These are phyloP conservation scores for Larimichthys crocea DNA, from an alignment of 2,113 vertebrate genomes.

Conservation along the genomic window DNA sequence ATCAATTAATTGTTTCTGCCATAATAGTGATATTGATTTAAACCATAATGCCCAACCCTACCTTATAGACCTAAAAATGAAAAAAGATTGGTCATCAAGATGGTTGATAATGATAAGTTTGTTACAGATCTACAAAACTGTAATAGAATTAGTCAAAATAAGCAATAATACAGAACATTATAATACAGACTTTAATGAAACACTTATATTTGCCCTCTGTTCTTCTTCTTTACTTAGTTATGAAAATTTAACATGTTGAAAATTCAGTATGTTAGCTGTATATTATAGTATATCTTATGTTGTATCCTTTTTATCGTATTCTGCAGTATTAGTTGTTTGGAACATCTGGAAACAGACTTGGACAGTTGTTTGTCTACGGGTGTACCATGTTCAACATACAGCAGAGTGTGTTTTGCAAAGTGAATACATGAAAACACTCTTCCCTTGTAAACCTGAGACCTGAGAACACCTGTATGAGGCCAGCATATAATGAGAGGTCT, in stretches of 20 bases:
- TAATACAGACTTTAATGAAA: not conserved
- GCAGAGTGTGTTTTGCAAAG: not conserved
- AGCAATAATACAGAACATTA: not conserved
- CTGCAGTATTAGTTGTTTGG: not conserved
- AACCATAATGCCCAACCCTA: not conserved
- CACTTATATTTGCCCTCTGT: not conserved
- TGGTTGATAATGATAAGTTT: not conserved
- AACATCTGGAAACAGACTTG: not conserved
- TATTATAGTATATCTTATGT: not conserved
- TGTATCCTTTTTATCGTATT: too few species aligned
- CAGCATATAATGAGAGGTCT: constrained; percentile 66
- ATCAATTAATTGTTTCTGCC: not conserved
- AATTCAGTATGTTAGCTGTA: not conserved
- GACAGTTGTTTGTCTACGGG: not conserved
- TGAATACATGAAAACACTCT: constrained; percentile 22
- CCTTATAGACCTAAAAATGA: not conserved
- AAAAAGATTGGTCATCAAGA: not conserved
- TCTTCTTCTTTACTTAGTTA: too few species aligned
- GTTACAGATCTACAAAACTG: not conserved
- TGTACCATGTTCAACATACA: not conserved
- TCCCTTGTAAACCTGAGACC: constrained; percentile 42
- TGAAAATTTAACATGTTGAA: not conserved
- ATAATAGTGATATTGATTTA: not conserved
- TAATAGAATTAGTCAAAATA: not conserved
- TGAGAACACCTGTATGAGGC: constrained; percentile 79